A percentile compares a stretch with the other conserved stretches of the same genome.
Evolutionary conservation across 2,113 vertebrate genomes (phyloP).

Genomic region (Amphiprion ocellaris): DNA sequence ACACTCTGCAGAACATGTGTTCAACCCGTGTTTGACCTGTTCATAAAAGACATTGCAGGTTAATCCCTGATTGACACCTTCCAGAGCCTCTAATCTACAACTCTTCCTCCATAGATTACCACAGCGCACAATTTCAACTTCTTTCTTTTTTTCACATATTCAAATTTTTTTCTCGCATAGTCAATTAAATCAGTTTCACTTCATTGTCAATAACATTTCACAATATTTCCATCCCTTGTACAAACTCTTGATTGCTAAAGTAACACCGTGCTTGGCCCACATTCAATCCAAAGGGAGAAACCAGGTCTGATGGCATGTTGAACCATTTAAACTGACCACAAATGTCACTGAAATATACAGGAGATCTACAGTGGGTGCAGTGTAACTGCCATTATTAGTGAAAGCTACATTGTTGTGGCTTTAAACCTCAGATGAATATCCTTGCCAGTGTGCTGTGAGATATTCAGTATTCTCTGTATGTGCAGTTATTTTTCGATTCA

Average conservation of each 20-base stretch:
- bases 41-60: conserved; percentile 24
- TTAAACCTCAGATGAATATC: background rate
- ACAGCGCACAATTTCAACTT: background rate
- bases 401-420: background rate
- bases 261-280: background rate
- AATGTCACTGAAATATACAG: background rate
- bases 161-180: background rate
- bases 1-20: conserved; percentile 11
- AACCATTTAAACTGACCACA: background rate
- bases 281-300: background rate
- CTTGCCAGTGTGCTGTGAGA: background rate
- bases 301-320: background rate
- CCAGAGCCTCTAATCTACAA: conserved; percentile 21
- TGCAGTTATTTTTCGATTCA: background rate
- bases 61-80: conserved; percentile 36
- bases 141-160: background rate
- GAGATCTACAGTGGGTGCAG: background rate
- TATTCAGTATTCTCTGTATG: background rate
- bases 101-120: background rate
- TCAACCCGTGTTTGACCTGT: conserved; percentile 13
- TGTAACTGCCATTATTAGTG: too few relatives aligned
- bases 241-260: background rate
- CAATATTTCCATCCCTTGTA: too few relatives aligned
- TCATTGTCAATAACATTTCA: background rate
- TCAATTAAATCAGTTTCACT: background rate